These are phyloP conservation scores for Halcyon smyrnensis DNA, from an alignment of 2,797 vertebrate genomes.

Conservation along the genomic window DNA sequence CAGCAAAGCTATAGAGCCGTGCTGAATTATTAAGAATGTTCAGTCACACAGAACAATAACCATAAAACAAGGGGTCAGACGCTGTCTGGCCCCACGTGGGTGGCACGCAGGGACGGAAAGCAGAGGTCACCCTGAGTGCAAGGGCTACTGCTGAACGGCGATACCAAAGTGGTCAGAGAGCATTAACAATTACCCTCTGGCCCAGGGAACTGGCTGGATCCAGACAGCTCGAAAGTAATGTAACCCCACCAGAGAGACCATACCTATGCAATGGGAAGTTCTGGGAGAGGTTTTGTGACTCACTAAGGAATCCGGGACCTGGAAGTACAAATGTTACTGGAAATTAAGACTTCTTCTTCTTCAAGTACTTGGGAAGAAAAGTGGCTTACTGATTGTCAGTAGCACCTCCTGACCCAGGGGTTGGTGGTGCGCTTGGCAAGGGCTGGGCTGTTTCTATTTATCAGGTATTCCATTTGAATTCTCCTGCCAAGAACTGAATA, in stretches of 20 bases:
- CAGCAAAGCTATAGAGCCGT: background rate
- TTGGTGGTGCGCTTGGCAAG: background rate
- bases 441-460: background rate
- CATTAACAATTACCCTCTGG: background rate
- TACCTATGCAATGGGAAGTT: background rate
- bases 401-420: background rate
- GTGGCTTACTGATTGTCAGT: background rate
- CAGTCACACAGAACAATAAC: slow-evolving; percentile 36
- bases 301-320: background rate
- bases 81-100: background rate
- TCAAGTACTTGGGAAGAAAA: background rate
- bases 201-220: background rate
- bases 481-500: slow-evolving; percentile 11
- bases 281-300: background rate
- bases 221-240: background rate
- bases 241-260: background rate
- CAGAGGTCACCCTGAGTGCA: background rate
- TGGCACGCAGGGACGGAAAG: background rate
- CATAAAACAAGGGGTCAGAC: slow-evolving; percentile 21
- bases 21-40: background rate
- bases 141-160: background rate
- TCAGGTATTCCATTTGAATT: background rate
- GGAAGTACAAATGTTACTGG: background rate
- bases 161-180: background rate
- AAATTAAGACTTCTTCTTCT: background rate